A percentile compares a stretch with the other conserved stretches of the same genome.
phyloP scores from a whole-genome alignment of 2,888 invertebrate species.

The Ornithoptera alexandrae region DNA sequence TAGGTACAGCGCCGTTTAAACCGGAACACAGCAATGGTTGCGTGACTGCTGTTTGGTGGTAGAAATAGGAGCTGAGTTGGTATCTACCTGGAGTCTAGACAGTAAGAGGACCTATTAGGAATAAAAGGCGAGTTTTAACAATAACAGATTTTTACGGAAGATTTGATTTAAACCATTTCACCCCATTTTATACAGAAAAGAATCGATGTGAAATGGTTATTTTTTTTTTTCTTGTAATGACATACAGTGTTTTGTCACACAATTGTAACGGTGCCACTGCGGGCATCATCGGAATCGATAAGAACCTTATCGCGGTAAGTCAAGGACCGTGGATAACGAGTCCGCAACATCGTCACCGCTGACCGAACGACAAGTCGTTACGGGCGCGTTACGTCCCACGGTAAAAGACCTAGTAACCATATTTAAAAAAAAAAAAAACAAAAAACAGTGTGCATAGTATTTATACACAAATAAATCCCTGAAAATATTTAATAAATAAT shows the following conservation, averaged over 20 bases:
- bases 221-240: not conserved
- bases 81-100: too few relatives aligned
- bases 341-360: constrained; percentile 1
- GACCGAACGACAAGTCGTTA: not conserved
- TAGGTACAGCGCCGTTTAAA: too few relatives aligned
- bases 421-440: not conserved
- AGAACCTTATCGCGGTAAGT: constrained; percentile 14
- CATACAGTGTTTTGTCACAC: not conserved
- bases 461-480: not conserved
- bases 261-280: not conserved
- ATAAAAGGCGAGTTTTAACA: not conserved
- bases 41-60: too few relatives aligned
- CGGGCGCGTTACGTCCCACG: constrained; percentile 4
- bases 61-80: too few relatives aligned
- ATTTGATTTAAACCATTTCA: not conserved
- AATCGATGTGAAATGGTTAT: not conserved
- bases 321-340: constrained; percentile 6
- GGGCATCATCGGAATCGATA: constrained; percentile 11
- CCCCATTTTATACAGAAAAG: not conserved
- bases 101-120: too few relatives aligned
- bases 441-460: not conserved
- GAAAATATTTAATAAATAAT: too few relatives aligned
- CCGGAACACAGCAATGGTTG: too few relatives aligned
- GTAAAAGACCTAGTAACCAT: not conserved
- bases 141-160: too few relatives aligned